Evolutionary conservation across 2,888 invertebrate species (phyloP), one percentile per base, ranked within the genome.

Genomic region (Diadegma fenestrale): DNA sequence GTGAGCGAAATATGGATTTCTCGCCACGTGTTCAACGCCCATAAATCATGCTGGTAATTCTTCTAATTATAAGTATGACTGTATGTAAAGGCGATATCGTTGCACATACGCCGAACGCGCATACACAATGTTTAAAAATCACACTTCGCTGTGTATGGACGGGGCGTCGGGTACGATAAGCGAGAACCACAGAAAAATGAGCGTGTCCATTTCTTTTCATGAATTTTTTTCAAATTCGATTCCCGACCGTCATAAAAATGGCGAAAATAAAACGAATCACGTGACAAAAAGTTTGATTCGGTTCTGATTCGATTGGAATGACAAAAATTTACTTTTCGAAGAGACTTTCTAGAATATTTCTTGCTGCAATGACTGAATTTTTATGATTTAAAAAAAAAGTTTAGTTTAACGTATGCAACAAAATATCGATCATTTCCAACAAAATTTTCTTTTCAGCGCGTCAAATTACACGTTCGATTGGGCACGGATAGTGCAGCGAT

Each of bases 61-160:
- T 90, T 92, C 90, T 92, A 92, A 92, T 92, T 92, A 92, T 92
- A 91, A 92, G 91, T 90, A 92, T 89, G 91, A 72, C 33, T 58
- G 91, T 92, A 91, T 92, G 41, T 48, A 90, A 90, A 88, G 86
- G 90, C 91, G 90, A 72, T 84, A 90, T 92, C 91, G 90, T 54
- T 78, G 73, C 68, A 77, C 88, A 77, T 88, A 58, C 10, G 88
- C 86, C 87, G 90, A 89, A 64, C 87, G 91, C 89, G 88, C 87
- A 87, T 85, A 87, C 88, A 91, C 88, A 91, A 90, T 90, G 90
- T 89, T 88, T 87, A 88, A 85, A 89, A 90, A 88, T 54, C 30
- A 12, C 19, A n/a, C 33, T 30, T 12, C 54, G 64, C 17, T 37
- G 37, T 63, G 71, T 43, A 77, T 6, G 75, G 63, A 43, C 22